These are phyloP conservation scores for Apodemus agrarius DNA, from an alignment of 2,797 vertebrate species.

Conservation along the genomic window DNA sequence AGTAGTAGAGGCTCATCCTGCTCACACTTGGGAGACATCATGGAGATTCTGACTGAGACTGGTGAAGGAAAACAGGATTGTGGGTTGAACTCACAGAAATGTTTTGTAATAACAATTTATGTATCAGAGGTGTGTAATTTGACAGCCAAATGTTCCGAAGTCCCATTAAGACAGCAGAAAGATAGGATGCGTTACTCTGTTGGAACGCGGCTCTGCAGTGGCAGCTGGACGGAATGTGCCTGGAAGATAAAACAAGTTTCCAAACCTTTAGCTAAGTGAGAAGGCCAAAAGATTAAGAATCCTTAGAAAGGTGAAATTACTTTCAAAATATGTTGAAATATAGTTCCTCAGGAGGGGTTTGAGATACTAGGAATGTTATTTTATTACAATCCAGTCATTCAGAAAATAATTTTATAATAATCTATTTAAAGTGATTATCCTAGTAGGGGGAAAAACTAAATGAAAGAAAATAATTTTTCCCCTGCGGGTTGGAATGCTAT, in stretches of 20 bases:
- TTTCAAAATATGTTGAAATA: conserved; percentile 32
- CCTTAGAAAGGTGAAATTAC: not conserved
- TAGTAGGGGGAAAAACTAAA: conserved; percentile 28
- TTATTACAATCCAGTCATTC: conserved; percentile 24
- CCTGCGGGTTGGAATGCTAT: not conserved
- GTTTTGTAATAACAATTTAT: not conserved
- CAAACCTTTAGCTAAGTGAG: not conserved
- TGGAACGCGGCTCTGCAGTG: not conserved
- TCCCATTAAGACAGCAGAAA: not conserved
- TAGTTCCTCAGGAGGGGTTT: not conserved
- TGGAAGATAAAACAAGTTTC: not conserved
- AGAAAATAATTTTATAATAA: conserved; percentile 40
- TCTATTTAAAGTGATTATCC: conserved; percentile 50
- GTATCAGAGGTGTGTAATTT: not conserved
- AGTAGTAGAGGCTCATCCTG: not conserved
- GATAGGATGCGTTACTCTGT: not conserved
- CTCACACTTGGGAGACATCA: not conserved
- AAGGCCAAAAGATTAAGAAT: conserved; percentile 36
- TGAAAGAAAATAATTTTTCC: not conserved
- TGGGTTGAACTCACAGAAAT: not conserved
- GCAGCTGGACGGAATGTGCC: not conserved
- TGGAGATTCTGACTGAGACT: not conserved
- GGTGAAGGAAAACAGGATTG: not conserved
- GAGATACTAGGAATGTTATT: not conserved
- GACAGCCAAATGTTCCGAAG: not conserved